phyloP scores from a whole-genome alignment of 2,888 invertebrate species.

The Arenicola marina region DNA sequence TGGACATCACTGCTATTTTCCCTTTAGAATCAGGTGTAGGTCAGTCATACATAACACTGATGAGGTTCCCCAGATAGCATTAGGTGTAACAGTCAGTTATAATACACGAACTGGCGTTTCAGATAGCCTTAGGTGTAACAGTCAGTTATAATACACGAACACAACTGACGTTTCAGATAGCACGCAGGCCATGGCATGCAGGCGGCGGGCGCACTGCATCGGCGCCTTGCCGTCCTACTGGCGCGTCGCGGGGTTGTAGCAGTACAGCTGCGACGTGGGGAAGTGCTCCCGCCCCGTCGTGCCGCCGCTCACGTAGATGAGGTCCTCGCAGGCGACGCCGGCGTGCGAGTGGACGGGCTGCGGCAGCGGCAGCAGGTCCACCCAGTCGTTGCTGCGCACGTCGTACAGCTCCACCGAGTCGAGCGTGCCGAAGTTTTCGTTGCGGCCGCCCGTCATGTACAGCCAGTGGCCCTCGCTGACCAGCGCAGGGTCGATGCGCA shows the following conservation, averaged over 20 bases:
- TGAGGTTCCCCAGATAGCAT: too few relatives aligned
- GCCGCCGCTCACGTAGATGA: constrained; percentile 56
- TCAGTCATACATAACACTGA: too few relatives aligned
- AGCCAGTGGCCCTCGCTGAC: constrained; percentile 45
- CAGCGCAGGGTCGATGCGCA: constrained; percentile 54
- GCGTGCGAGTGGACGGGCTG: constrained; percentile 53
- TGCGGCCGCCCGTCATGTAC: constrained; percentile 55
- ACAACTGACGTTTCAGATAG: too few relatives aligned
- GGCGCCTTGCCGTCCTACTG: constrained; percentile 49
- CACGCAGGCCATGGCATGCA: constrained; percentile 60
- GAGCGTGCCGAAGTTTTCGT: constrained; percentile 51
- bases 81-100: too few relatives aligned
- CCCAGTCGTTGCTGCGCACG: constrained; percentile 53
- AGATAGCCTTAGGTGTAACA: too few relatives aligned
- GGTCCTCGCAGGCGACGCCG: constrained; percentile 41
- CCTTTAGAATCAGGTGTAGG: too few relatives aligned
- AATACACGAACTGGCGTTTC: too few relatives aligned
- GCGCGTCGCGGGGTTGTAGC: constrained; percentile 45
- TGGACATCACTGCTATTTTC: too few relatives aligned
- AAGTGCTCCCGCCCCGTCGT: constrained; percentile 50
- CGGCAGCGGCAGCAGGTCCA: constrained; percentile 50
- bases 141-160: too few relatives aligned
- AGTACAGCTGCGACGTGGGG: constrained; percentile 49
- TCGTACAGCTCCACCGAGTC: constrained; percentile 58
- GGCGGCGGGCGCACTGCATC: constrained; percentile 55